Conservation (phyloP, 2,113 vertebrate genomes). For the Phylloscopus trochiloides region DNA sequence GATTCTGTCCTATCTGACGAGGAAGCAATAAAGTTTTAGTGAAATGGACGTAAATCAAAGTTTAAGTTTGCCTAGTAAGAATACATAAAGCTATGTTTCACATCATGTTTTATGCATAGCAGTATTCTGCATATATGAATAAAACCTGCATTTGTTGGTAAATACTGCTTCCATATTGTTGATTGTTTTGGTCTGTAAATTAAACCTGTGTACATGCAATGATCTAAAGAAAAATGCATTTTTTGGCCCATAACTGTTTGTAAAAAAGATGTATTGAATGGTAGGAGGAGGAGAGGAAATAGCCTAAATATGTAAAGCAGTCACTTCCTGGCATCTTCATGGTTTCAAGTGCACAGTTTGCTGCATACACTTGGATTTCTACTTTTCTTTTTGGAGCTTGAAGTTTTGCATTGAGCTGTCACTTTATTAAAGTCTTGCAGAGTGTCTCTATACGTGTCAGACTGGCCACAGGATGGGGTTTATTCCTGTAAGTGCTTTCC, state of each 20-base stretch:
- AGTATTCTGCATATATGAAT: slow-evolving; percentile 70
- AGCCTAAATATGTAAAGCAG: neutral
- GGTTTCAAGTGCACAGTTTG: neutral
- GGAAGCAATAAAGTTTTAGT: slow-evolving; percentile 73
- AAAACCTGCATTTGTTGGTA: slow-evolving; percentile 52
- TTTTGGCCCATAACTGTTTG: neutral
- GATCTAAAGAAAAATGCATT: neutral
- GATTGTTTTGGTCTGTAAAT: slow-evolving; percentile 42
- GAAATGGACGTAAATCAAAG: slow-evolving; percentile 72
- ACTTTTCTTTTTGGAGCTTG: neutral
- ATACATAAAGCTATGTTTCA: slow-evolving; percentile 42
- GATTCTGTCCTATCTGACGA: slow-evolving; percentile 67
- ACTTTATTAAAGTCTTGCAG: neutral
- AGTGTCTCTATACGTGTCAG: neutral
- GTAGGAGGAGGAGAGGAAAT: neutral
- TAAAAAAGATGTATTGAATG: neutral
- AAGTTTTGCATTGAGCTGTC: neutral
- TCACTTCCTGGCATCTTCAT: neutral
- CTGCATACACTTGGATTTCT: neutral
- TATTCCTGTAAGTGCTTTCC: neutral
- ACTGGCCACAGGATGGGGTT: neutral
- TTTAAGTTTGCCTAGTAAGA: slow-evolving; percentile 67
- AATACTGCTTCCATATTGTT: slow-evolving; percentile 26
- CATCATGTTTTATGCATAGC: slow-evolving; percentile 51
- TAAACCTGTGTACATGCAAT: neutral